phyloP scores from a whole-genome alignment of 2,797 vertebrate genomes.

The Agapornis canus region DNA sequence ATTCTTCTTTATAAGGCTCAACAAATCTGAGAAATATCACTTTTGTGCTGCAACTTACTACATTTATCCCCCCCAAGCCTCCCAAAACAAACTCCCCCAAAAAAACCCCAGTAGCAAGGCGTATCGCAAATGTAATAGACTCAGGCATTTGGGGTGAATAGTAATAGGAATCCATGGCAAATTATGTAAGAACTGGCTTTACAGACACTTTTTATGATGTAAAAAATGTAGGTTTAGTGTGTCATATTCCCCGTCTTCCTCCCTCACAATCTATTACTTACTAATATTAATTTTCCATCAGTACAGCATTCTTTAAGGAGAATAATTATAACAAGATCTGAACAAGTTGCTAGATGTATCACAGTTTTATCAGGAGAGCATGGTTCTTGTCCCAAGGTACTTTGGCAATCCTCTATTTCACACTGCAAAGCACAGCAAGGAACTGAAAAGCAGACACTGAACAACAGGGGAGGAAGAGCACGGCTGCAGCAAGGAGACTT shows the following conservation, averaged over 20 bases:
- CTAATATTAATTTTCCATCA: not conserved
- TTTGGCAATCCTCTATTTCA: not conserved
- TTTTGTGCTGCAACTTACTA: not conserved
- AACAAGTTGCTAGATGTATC: not conserved
- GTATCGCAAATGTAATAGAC: not conserved
- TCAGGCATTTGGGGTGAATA: not conserved
- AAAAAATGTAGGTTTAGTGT: not conserved
- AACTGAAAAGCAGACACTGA: not conserved
- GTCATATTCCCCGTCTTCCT: fast-evolving
- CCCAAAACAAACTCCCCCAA: no score
- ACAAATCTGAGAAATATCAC: not conserved
- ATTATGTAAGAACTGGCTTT: not conserved
- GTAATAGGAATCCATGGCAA: not conserved
- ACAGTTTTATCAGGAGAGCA: not conserved
- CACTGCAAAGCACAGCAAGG: not conserved
- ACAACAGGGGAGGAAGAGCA: not conserved
- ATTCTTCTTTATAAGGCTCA: not conserved
- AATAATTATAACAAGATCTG: not conserved
- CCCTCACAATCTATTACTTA: not conserved
- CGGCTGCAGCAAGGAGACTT: not conserved
- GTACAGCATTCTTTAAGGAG: not conserved
- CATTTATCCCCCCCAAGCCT: fast-evolving
- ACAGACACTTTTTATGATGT: not conserved
- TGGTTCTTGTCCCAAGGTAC: not conserved
- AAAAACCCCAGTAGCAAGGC: not conserved